Percentiles rank a stretch among this genome's conserved stretches.
Conservation (phyloP, 2,888 invertebrate species). For the Lordiphosa fenestrarum region DNA sequence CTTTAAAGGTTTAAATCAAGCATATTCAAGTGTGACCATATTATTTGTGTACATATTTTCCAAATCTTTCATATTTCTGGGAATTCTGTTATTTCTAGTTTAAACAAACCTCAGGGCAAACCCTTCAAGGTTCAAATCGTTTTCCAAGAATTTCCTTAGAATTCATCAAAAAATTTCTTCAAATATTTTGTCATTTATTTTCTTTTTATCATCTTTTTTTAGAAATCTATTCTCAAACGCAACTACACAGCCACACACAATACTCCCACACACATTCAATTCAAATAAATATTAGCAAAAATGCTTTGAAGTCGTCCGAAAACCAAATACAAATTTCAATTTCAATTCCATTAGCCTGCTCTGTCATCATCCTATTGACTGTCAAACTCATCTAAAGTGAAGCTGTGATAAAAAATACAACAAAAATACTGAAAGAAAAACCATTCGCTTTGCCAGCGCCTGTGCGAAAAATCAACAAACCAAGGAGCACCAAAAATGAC, state of each 20-base stretch:
- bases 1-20: too few species aligned
- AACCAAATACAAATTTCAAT: conserved; percentile 43
- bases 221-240: too few species aligned
- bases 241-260: not conserved
- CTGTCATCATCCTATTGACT: conserved; percentile 43
- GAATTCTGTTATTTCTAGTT: too few species aligned
- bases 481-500: conserved; percentile 40
- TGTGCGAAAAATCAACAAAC: conserved; percentile 44
- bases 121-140: too few species aligned
- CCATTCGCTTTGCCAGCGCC: conserved; percentile 15
- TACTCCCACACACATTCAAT: conserved; percentile 7
- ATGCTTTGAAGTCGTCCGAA: conserved; percentile 5
- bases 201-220: too few species aligned
- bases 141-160: too few species aligned
- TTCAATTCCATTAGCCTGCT: conserved; percentile 58
- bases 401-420: conserved; percentile 6
- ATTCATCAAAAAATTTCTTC: too few species aligned
- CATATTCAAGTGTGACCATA: too few species aligned
- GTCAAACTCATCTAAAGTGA: conserved; percentile 11
- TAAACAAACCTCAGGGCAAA: too few species aligned
- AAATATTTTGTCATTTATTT: too few species aligned
- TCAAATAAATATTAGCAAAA: not conserved
- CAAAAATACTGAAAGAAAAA: conserved; percentile 8
- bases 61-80: too few species aligned
- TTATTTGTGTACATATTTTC: too few species aligned